Conservation (phyloP, 2,797 vertebrate species). For the Hydrophis major region DNA sequence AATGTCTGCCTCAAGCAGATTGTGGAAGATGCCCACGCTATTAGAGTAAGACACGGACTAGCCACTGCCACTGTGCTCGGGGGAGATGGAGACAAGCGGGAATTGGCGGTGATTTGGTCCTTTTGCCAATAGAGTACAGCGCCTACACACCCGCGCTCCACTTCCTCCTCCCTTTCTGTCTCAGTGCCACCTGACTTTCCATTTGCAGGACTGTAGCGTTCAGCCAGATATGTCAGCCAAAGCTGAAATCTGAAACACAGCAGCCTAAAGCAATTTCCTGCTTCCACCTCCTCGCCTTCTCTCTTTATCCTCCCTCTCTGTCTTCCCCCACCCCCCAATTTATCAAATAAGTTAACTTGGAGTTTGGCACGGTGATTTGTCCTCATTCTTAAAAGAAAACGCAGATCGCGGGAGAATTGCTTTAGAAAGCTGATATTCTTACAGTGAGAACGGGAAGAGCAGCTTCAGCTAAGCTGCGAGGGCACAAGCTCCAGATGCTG, state of each 20-base stretch:
- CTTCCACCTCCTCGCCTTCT: conserved; percentile 31
- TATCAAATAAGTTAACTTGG: conserved; percentile 62
- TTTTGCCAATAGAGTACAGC: conserved; percentile 1
- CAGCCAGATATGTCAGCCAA: conserved; percentile 67
- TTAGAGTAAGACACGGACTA: conserved; percentile 44
- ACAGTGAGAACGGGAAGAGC: conserved; percentile 9
- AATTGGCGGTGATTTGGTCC: background rate
- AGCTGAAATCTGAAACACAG: conserved; percentile 71
- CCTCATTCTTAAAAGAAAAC: conserved; percentile 52
- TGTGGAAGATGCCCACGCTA: conserved; percentile 73
- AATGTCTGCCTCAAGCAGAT: conserved; percentile 69
- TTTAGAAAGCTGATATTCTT: conserved; percentile 34
- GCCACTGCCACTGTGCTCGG: conserved; percentile 35
- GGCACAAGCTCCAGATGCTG: conserved; percentile 25
- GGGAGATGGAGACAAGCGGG: background rate
- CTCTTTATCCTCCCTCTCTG: background rate
- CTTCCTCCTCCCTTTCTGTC: conserved; percentile 25
- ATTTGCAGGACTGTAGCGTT: conserved; percentile 64
- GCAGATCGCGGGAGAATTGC: conserved; percentile 34
- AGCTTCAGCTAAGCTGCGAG: conserved; percentile 49
- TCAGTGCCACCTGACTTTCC: conserved; percentile 41
- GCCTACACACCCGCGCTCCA: background rate
- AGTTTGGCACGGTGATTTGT: conserved; percentile 39
- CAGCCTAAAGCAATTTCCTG: conserved; percentile 53
- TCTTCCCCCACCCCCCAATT: background rate